Base-by-base conservation (phyloP, 2,888 invertebrate species). In the Caenorhabditis imperialis region DNA sequence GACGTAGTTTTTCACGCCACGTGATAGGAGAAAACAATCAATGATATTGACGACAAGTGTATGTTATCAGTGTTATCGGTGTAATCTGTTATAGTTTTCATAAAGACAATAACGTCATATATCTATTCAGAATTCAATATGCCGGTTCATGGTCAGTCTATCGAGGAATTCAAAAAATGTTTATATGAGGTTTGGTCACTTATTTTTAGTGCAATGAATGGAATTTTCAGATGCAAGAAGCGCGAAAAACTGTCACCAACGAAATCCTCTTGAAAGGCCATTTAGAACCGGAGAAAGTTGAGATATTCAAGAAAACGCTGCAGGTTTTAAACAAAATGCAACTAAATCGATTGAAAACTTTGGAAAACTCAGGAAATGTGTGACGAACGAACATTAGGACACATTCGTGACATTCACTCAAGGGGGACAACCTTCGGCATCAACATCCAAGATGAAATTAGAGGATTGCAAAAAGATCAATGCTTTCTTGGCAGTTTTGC, bases 401-500 rank as follows among this genome's bases (percentile, higher is more conserved):
- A 77, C 40, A 77, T 79, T 45, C 65, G 81, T 23, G 73, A 80
- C 48, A 76, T 84, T 18, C 72, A 79, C 7, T 78, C 81, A 2
- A 71, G 73, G 27, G 76, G 75, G 14, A 77, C 81, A 23, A 79
- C 65, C 7, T 82, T 86, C 50, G 61, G 67, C 6, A 77, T 86
- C 33, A 85, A 86, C 61, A 81, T 86, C 25, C 78, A 80, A 55
- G 86, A 86, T 47, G 86, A 86, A 57, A 75, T 86, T 44, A 58
- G 76, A 20, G 85, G 86, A 10, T 54, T 81, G 22, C 48, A 85
- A 83, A 85, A 86, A 74, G 84, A 85, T 54, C 35, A 81, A 5
- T 60, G 65, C 3, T 83, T 84, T 47, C 53, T 85, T 18, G 75
- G 63, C 8, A 30, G 54, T 3, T 55, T 79, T 5, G 22, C 45